Evolutionary conservation across 2,888 invertebrate species (phyloP).

Genomic region (Andrena bucephala): DNA sequence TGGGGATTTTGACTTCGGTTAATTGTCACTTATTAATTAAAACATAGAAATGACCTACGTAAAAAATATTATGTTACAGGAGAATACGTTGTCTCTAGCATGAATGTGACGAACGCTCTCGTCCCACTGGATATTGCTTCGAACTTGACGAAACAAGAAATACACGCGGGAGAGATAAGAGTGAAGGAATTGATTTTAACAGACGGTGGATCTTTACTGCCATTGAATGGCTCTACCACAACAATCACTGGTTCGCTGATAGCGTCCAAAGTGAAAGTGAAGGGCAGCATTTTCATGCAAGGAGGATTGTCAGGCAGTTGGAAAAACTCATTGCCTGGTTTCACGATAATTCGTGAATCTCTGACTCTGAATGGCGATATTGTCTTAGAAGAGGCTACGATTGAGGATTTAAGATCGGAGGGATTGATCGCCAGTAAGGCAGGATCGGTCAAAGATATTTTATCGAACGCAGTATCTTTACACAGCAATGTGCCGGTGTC

Average conservation of each 20-base stretch:
- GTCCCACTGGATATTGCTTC: slow-evolving; percentile 67
- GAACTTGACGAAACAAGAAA: slow-evolving; percentile 53
- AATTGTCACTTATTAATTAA: not conserved
- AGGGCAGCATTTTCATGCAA: slow-evolving; percentile 84
- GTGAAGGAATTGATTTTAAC: slow-evolving; percentile 67
- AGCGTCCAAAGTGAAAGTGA: slow-evolving; percentile 64
- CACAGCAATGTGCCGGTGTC: slow-evolving; percentile 78
- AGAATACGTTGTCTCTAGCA: slow-evolving; percentile 57
- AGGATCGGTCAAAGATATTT: slow-evolving; percentile 80
- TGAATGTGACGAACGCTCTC: slow-evolving; percentile 57
- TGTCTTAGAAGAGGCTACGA: slow-evolving; percentile 84
- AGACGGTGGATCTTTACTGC: slow-evolving; percentile 72
- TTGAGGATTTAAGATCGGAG: slow-evolving; percentile 83
- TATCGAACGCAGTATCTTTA: slow-evolving; percentile 81
- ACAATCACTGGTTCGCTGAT: slow-evolving; percentile 69
- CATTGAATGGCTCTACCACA: slow-evolving; percentile 66
- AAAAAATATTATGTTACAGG: slow-evolving; percentile 55
- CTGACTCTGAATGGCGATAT: slow-evolving; percentile 84
- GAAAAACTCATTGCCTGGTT: slow-evolving; percentile 84
- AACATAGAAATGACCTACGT: not conserved
- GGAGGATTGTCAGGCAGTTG: slow-evolving; percentile 85
- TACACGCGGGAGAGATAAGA: slow-evolving; percentile 55
- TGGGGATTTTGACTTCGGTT: slow-evolving; percentile 58
- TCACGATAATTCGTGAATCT: slow-evolving; percentile 84
- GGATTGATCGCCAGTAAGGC: slow-evolving; percentile 78